Base-by-base conservation (phyloP, 2,888 invertebrate species). In the Spilosoma lubricipeda region DNA sequence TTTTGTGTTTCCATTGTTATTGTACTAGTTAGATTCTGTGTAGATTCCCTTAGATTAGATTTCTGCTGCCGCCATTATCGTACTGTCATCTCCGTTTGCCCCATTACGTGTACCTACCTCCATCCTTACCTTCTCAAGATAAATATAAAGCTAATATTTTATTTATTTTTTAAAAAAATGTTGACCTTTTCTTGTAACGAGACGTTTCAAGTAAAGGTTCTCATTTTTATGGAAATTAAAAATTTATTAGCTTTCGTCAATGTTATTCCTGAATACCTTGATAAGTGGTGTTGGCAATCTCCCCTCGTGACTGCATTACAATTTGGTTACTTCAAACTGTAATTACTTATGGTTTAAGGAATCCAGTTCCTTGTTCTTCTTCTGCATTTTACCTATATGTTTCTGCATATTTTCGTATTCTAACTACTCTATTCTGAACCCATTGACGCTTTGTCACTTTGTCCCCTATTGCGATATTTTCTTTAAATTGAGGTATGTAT, bases 241-340 rank as follows among this genome's bases (percentile, higher is more conserved):
- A 89, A 82, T 77, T 80, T 80, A 79, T 86, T 87, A 88, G 85
- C 90, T 91, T 91, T 89, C 86, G 87, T 80, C 79, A 81, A 88
- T 90, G 89, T 89, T 78, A 78, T 79, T 80, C 79, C 78, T 75
- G 71, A 77, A 72, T 76, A 88, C 88, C 86, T 82, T 88, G 77
- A 76, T 83, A 80, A 93, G 95, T 95, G 95, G 95, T 95, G 94
- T 93, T 85, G 84, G 88, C 87, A 93, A 96, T 96, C 96, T 96
- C 96, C 95, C 95, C 96, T 96, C 96, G 96, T 96, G 95, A 96
- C 96, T 96, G 96, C 95, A 96, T 96, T 95, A 93, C 93, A 94
- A 94, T 93, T 95, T 95, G 95, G 96, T 95, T 93, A 95, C 95
- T 95, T 95, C 94, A 94, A 93, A 95, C 93, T 94, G 95, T 95